Base-by-base conservation (phyloP, 1,140 invertebrate species). In the Drosophila ananassae region DNA sequence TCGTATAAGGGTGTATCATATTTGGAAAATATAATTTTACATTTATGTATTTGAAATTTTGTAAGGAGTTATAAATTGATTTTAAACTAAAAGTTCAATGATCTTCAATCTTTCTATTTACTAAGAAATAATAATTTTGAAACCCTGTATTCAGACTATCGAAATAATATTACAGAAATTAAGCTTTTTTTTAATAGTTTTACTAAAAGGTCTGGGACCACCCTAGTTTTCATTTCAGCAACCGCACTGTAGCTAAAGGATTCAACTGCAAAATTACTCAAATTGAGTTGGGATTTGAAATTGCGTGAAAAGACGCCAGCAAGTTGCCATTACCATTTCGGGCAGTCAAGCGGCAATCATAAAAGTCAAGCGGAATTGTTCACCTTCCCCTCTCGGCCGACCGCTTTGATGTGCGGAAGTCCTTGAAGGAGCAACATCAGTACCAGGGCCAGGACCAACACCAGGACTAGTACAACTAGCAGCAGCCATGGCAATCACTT, bases 241-340 rank as follows among this genome's bases (percentile, higher is more conserved):
- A 78, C 77, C 82, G 59, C 78, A 81, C 73, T 67, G 48, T 60
- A 50, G 71, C 75, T 73, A 87, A 87, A 87, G 82, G 82, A 87
- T 87, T 87, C 82, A 44, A 63, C 61, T 82, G 75, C 75, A 82
- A 89, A 87, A 87, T 87, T 87, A 89, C 82, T 89, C 82, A 87
- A 87, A 87, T 87, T 89, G 82, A 87, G 82, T 87, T 87, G 82
- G 82, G 82, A 87, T 87, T 87, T 89, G 75, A 89, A 89, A 89
- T 89, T 89, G 82, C 79, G 82, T 82, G 78, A 87, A 87, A 82
- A 89, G 72, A 79, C 74, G 79, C 60, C 68, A 66, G 60, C 58
- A 73, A 78, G 58, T 71, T 75, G 61, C 73, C 58, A 66, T 57
- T 76, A 76, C 73, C 73, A 76, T 76, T 60, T 37, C 54, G 55